These are phyloP conservation scores for Campoletis sonorensis DNA, from an alignment of 1,140 invertebrate species.

Conservation along the genomic window DNA sequence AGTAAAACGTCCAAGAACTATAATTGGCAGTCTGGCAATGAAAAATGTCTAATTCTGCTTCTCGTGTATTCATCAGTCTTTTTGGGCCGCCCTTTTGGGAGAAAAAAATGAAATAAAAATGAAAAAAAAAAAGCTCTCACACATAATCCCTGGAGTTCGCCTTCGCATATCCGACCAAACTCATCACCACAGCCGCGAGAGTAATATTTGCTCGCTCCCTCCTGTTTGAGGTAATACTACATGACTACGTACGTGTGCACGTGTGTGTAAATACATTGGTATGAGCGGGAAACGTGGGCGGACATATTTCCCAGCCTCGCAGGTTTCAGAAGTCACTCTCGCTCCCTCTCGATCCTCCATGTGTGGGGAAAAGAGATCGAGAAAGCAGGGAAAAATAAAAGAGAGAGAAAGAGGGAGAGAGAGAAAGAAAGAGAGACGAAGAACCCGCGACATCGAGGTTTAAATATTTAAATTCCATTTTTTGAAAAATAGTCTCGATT, in stretches of 20 bases:
- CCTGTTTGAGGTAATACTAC: constrained; percentile 5
- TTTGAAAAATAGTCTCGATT: constrained; percentile 56
- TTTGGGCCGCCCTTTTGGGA: too few relatives aligned
- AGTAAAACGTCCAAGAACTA: neutral
- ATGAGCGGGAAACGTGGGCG: neutral
- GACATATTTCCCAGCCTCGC: constrained; percentile 18
- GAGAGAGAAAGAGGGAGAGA: neutral
- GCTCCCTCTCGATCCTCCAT: constrained; percentile 4
- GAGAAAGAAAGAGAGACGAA: neutral
- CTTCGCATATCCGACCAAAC: constrained; percentile 10
- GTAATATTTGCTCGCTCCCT: constrained; percentile 35
- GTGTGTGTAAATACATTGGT: neutral
- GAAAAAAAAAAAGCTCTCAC: neutral
- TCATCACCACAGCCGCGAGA: constrained; percentile 26
- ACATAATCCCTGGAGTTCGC: constrained; percentile 22
- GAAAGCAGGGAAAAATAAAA: neutral
- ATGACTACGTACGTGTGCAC: neutral
- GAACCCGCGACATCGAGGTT: constrained; percentile 47
- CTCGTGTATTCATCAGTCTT: neutral
- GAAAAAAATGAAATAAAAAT: too few relatives aligned
- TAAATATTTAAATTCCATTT: constrained; percentile 61
- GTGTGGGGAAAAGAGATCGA: neutral
- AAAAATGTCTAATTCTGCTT: neutral
- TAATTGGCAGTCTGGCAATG: constrained; percentile 10
- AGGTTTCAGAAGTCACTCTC: constrained; percentile 27